Percentiles rank a stretch among this genome's conserved stretches.
Conservation (phyloP, 2,113 vertebrate genomes). For the Lophotis ruficrista region DNA sequence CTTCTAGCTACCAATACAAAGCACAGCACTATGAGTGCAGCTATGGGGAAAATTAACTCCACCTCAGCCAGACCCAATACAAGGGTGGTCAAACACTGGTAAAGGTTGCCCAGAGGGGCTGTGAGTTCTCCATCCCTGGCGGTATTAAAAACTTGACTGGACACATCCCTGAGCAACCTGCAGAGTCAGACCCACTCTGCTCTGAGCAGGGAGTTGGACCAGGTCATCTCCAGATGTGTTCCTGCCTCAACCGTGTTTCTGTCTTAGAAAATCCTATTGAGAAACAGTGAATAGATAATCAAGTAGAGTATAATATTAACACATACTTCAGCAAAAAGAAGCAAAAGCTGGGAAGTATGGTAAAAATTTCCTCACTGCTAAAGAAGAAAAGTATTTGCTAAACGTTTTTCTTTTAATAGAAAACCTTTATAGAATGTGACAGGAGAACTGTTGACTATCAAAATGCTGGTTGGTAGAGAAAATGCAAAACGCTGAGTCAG, state of each 20-base stretch:
- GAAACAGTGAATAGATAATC: not conserved
- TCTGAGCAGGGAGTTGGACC: not conserved
- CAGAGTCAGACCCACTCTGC: not conserved
- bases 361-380: not conserved
- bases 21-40: no score
- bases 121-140: not conserved
- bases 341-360: not conserved
- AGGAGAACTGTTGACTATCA: not conserved
- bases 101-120: not conserved
- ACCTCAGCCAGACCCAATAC: no score
- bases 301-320: not conserved
- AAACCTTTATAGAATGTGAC: not conserved
- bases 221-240: not conserved
- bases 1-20: no score
- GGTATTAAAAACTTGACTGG: not conserved
- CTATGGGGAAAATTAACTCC: no score
- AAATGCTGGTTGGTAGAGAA: not conserved
- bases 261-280: not conserved
- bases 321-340: not conserved
- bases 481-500: not conserved
- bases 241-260: not conserved
- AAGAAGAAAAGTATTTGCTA: not conserved
- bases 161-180: accelerated
- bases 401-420: slow-evolving; percentile 5
- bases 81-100: not conserved